Conservation (phyloP, 2,888 invertebrate genomes). For the Peribatodes rhomboidaria region DNA sequence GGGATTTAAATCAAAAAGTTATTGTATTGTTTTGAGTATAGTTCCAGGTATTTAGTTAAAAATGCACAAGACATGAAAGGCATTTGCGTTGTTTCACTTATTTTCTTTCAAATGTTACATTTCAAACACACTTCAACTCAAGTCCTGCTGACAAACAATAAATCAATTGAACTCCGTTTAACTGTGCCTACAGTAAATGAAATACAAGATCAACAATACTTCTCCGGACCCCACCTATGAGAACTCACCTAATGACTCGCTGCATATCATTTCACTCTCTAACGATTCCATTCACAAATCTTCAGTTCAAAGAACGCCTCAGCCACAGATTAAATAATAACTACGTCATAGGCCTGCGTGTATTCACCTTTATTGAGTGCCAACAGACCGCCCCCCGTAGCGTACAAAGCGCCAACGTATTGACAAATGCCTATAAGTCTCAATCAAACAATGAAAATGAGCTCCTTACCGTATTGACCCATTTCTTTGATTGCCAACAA, state of each 20-base stretch:
- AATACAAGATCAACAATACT: conserved; percentile 28
- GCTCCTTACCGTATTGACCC: conserved; percentile 80
- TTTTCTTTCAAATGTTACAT: not conserved
- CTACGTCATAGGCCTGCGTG: conserved; percentile 41
- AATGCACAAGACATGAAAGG: too few species aligned
- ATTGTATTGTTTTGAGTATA: too few species aligned
- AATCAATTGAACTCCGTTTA: conserved; percentile 21
- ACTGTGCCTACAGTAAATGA: conserved; percentile 14
- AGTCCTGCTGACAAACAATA: conserved; percentile 30
- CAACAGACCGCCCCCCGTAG: conserved; percentile 68
- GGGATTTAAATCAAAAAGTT: too few species aligned
- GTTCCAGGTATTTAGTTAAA: too few species aligned
- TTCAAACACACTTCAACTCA: not conserved
- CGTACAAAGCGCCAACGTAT: conserved; percentile 68
- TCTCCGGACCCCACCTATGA: conserved; percentile 55
- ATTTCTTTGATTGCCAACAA: conserved; percentile 81
- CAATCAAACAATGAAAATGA: conserved; percentile 79
- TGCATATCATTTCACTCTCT: conserved; percentile 84
- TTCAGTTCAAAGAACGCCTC: conserved; percentile 52
- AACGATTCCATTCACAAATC: conserved; percentile 64
- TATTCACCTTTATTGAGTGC: conserved; percentile 63
- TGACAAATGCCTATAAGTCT: conserved; percentile 85
- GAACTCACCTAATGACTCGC: conserved; percentile 79
- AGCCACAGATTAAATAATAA: conserved; percentile 17
- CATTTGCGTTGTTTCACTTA: not conserved